Evolutionary conservation across 1,140 invertebrate genomes (phyloP), one percentile per base, ranked within the genome.

Genomic region (Oryctes rhinoceros): DNA sequence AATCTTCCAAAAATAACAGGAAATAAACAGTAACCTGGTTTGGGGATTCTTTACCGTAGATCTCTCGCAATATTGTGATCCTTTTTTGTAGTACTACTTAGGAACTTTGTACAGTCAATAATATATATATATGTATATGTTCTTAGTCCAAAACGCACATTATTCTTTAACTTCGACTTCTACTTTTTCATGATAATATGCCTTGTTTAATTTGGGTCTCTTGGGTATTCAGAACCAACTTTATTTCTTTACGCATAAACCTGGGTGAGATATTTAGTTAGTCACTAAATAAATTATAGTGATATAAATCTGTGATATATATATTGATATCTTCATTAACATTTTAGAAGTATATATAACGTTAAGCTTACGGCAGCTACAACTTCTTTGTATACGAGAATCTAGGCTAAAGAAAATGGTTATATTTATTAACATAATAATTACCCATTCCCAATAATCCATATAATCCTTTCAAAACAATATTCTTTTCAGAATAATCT

Each of bases 1-100:
- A 71, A 71, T 18, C 24, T 71, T 71, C 18, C 65, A 10, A 59
- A 71, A 71, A 5, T 71, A 71, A 71, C 65, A 24, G 35, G 65
- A 37, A 35, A 71, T 71, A 71, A 24, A 37, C 18, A 59, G 15
- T 59, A 59, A 59, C 18, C 65, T 71, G 9, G 65, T 71, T 71
- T 71, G 3, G 65, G 35, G 35, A 71, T 71, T 35, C 24, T 67
- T 71, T 67, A 10, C 18, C 13, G 11, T 18, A 18, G 15, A 62
- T 18, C 53, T 13, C 5, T 20, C 13, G 53, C 5, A 62, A 62
- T 20, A 62, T 7, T 18, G 24, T 35, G 9, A 35, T 24, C 9
- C 37, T 6, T 62, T 37, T 35, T 18, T 59, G 18, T 59, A n/a
- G 53, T 59, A 59, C n/a, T 18, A 18, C 53, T 59, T 44, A 44